phyloP scores from a whole-genome alignment of 2,888 invertebrate species.

The Stegophylla sp. region DNA sequence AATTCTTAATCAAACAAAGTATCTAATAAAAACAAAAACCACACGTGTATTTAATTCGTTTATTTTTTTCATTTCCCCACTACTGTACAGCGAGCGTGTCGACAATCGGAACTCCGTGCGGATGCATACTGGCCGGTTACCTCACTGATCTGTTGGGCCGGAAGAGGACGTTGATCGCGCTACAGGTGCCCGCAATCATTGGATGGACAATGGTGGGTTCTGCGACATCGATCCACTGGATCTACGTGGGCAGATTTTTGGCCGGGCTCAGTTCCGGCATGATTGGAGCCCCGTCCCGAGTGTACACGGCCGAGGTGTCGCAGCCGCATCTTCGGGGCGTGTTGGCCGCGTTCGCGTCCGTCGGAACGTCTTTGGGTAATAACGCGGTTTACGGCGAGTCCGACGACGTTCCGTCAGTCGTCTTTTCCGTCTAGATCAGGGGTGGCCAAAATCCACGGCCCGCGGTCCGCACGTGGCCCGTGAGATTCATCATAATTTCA shows the following conservation, averaged over 20 bases:
- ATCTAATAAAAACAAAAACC: too few relatives aligned
- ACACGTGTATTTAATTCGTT: too few relatives aligned
- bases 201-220: conserved; percentile 74
- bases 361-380: conserved; percentile 74
- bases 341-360: conserved; percentile 75
- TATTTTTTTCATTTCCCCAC: too few relatives aligned
- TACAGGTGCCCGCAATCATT: conserved; percentile 73
- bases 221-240: conserved; percentile 70
- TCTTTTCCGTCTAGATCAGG: too few relatives aligned
- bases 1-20: too few relatives aligned
- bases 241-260: conserved; percentile 71
- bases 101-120: conserved; percentile 74
- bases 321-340: conserved; percentile 79
- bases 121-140: conserved; percentile 75
- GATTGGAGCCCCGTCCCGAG: conserved; percentile 75
- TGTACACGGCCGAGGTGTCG: conserved; percentile 76
- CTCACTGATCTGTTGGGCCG: conserved; percentile 76
- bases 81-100: conserved; percentile 74
- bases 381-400: too few relatives aligned
- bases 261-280: conserved; percentile 77
- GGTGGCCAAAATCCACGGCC: too few relatives aligned
- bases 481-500: too few relatives aligned
- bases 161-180: conserved; percentile 71
- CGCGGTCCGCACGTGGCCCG: too few relatives aligned
- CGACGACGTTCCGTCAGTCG: neutral